Evolutionary conservation across 2,888 invertebrate genomes (phyloP).

Genomic region (Pegoplata infirma): DNA sequence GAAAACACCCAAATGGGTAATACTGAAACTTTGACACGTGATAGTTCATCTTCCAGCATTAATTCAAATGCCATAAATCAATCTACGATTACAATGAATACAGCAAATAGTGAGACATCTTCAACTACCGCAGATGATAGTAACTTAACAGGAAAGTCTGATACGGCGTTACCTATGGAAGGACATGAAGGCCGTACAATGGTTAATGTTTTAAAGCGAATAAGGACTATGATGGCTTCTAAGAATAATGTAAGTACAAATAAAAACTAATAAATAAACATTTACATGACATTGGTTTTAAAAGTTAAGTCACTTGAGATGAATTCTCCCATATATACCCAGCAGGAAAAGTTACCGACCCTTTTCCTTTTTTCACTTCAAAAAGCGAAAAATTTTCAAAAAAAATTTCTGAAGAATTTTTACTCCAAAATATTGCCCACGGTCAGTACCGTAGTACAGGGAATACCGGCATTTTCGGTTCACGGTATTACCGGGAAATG

Average conservation of each 20-base stretch:
- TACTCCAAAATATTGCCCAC: no score
- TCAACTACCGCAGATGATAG: constrained; percentile 66
- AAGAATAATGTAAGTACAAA: constrained; percentile 84
- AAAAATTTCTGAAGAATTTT: no score
- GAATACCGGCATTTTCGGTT: no score
- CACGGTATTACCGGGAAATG: no score
- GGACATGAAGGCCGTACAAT: constrained; percentile 80
- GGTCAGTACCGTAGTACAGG: no score
- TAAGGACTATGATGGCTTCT: constrained; percentile 91
- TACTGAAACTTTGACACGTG: constrained; percentile 21
- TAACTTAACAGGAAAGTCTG: constrained; percentile 69
- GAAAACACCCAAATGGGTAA: constrained; percentile 37
- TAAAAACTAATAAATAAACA: neutral
- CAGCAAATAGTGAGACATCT: constrained; percentile 57
- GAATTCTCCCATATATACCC: no score
- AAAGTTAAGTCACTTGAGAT: neutral
- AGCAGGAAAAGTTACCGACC: no score
- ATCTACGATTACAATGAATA: neutral
- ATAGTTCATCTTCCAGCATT: constrained; percentile 57
- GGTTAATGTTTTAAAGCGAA: constrained; percentile 90
- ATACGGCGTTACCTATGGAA: constrained; percentile 68
- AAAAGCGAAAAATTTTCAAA: no score
- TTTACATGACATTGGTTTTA: neutral
- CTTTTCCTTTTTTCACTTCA: no score
- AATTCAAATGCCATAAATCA: constrained; percentile 38